A percentile compares a stretch with the other conserved stretches of the same genome.
Conservation (phyloP, 2,888 invertebrate genomes). For the Tortrix viridana region DNA sequence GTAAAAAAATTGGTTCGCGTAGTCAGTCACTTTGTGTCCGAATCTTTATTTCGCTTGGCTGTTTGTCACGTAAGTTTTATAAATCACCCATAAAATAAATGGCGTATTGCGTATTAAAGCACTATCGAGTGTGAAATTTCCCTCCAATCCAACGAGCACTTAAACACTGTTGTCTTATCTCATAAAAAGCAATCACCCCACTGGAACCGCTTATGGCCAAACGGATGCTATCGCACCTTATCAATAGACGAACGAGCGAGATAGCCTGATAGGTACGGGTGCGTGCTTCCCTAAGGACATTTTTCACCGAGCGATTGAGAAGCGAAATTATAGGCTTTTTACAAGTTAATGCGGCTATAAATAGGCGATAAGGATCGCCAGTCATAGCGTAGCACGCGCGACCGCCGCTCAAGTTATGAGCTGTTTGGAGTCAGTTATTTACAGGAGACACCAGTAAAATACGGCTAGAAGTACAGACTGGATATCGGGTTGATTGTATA, state of each 20-base stretch:
- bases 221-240: slow-evolving; percentile 24
- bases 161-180: neutral
- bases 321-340: slow-evolving; percentile 76
- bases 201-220: slow-evolving; percentile 3
- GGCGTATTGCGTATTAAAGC: neutral
- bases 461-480: too few species aligned
- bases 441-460: too few species aligned
- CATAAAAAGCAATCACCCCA: slow-evolving; percentile 10
- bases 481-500: too few species aligned
- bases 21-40: slow-evolving; percentile 7
- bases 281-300: slow-evolving; percentile 61
- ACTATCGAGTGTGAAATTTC: neutral
- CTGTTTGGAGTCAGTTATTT: slow-evolving; percentile 29
- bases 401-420: slow-evolving; percentile 48
- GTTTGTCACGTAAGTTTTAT: slow-evolving; percentile 10
- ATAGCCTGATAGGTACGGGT: slow-evolving; percentile 37
- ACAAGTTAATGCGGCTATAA: slow-evolving; percentile 74
- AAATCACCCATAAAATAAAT: neutral
- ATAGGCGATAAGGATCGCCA: slow-evolving; percentile 72
- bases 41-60: slow-evolving; percentile 27
- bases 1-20: too few species aligned
- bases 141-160: neutral
- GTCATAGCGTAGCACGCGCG: slow-evolving; percentile 66
- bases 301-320: slow-evolving; percentile 64
- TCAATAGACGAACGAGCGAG: slow-evolving; percentile 32